Conservation (phyloP, 2,888 invertebrate genomes). For the Drosophila rubida region DNA sequence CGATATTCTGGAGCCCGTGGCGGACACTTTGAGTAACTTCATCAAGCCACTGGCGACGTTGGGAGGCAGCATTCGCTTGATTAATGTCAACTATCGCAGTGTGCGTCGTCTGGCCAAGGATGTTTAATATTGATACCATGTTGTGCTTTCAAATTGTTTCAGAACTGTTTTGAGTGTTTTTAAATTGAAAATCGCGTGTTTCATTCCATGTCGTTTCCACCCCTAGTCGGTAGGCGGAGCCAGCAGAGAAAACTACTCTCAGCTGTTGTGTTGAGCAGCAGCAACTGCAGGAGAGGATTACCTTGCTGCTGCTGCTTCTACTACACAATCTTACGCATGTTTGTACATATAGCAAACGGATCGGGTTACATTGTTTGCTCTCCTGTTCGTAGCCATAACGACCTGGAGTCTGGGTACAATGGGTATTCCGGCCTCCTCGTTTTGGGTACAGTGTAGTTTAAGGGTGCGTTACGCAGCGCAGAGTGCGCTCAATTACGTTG, state of each 20-base stretch:
- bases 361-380: conserved; percentile 66
- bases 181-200: conserved; percentile 13
- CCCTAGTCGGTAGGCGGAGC: conserved; percentile 54
- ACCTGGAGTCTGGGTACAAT: conserved; percentile 24
- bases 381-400: conserved; percentile 65
- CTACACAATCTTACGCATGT: conserved; percentile 59
- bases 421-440: conserved; percentile 25
- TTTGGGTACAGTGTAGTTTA: conserved; percentile 15
- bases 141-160: conserved; percentile 21
- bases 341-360: conserved; percentile 42
- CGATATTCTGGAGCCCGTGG: conserved; percentile 88
- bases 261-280: no score
- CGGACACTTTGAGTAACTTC: conserved; percentile 86
- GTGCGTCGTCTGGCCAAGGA: conserved; percentile 65
- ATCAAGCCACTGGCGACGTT: conserved; percentile 82
- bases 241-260: conserved; percentile 8
- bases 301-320: conserved; percentile 40
- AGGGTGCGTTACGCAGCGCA: conserved; percentile 43
- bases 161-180: conserved; percentile 14
- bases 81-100: conserved; percentile 74
- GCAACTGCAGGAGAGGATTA: conserved; percentile 30
- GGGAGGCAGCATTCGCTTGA: conserved; percentile 73
- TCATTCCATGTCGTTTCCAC: conserved; percentile 17
- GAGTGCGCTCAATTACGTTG: conserved; percentile 65
- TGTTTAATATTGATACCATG: conserved; percentile 45